Evolutionary conservation across 2,888 invertebrate species (phyloP).

Genomic region (Itoplectis maculator): DNA sequence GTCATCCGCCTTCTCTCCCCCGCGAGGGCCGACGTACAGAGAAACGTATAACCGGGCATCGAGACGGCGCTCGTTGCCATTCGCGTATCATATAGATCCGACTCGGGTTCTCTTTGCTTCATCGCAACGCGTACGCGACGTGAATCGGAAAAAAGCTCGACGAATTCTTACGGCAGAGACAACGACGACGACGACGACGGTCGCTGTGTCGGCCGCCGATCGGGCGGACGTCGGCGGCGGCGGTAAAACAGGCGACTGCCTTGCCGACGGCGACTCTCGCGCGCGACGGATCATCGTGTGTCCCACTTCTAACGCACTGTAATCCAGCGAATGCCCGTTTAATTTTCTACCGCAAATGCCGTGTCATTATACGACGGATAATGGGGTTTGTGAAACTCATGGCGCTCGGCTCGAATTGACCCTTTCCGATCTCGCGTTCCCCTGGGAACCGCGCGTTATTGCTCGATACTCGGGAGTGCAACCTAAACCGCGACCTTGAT

Average conservation of each 20-base stretch:
- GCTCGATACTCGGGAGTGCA: slow-evolving; percentile 9
- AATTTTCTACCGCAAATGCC: slow-evolving; percentile 7
- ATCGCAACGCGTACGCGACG: slow-evolving; percentile 46
- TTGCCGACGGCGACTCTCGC: slow-evolving; percentile 43
- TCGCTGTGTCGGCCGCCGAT: slow-evolving; percentile 18
- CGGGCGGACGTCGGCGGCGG: neutral
- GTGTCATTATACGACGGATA: neutral
- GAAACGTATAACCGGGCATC: slow-evolving; percentile 3
- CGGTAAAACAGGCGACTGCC: slow-evolving; percentile 36
- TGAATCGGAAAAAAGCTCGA: slow-evolving; percentile 49
- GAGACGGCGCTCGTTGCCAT: slow-evolving; percentile 31
- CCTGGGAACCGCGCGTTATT: slow-evolving; percentile 28
- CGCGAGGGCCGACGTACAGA: slow-evolving; percentile 4
- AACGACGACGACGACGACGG: too few relatives aligned
- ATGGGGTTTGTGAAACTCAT: slow-evolving; percentile 37
- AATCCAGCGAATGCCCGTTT: slow-evolving; percentile 7
- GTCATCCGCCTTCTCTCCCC: slow-evolving; percentile 15
- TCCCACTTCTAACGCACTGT: slow-evolving; percentile 10
- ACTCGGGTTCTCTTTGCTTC: slow-evolving; percentile 15
- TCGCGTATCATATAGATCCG: slow-evolving; percentile 12
- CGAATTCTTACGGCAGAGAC: slow-evolving; percentile 37
- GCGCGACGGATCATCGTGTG: slow-evolving; percentile 1
- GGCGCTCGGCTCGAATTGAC: slow-evolving; percentile 1
- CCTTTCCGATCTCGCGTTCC: slow-evolving; percentile 16
- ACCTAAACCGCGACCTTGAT: slow-evolving; percentile 11